Conservation (phyloP, 2,113 vertebrate genomes). For the Mesembrinibis cayennensis region DNA sequence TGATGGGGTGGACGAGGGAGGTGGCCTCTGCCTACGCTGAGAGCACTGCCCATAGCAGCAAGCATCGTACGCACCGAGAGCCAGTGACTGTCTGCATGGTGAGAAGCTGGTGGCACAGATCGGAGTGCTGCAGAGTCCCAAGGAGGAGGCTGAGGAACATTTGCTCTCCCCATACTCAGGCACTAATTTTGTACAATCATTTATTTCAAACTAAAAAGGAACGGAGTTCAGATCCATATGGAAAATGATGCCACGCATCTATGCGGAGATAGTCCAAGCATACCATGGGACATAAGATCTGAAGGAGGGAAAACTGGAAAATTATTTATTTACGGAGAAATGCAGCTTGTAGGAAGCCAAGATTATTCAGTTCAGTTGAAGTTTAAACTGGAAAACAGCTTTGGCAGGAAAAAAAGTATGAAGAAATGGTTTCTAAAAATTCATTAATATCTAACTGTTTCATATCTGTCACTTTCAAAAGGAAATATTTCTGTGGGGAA, state of each 20-base stretch:
- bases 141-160: background rate
- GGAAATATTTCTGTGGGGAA: background rate
- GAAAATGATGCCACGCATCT: background rate
- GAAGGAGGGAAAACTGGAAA: constrained; percentile 50
- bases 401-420: background rate
- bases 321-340: constrained; percentile 56
- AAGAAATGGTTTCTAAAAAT: constrained; percentile 39
- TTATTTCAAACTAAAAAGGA: constrained; percentile 1
- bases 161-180: background rate
- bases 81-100: background rate
- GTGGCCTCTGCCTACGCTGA: background rate
- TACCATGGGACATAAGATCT: constrained; percentile 46
- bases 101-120: background rate
- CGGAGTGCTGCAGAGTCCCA: background rate
- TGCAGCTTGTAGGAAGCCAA: constrained; percentile 24
- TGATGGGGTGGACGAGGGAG: background rate
- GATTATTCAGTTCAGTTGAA: constrained; percentile 42
- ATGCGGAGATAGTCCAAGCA: constrained; percentile 25
- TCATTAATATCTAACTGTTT: constrained; percentile 27
- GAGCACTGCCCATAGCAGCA: background rate
- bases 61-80: rapidly evolving
- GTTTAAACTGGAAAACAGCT: constrained; percentile 38
- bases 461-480: background rate
- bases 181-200: background rate
- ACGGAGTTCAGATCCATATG: constrained; percentile 13